A percentile compares a stretch with the other conserved stretches of the same genome.
phyloP scores from a whole-genome alignment of 2,888 invertebrate genomes.

The Crioceris asparagi region DNA sequence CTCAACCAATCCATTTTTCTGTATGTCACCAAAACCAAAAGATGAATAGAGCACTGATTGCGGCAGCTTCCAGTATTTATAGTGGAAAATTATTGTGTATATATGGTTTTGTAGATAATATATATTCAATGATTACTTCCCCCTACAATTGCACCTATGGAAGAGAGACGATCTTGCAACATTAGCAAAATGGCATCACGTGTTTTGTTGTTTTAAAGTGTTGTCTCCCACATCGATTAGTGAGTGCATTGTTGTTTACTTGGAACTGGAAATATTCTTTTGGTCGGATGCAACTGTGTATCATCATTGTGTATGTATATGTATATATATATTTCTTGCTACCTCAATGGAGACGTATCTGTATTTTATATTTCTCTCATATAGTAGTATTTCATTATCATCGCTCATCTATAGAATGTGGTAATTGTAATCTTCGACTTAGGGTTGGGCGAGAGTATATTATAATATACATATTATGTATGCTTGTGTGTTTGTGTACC shows the following conservation, averaged over 20 bases:
- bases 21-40: constrained; percentile 8
- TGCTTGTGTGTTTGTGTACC: too few species aligned
- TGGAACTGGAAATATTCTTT: background rate
- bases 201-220: too few species aligned
- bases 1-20: constrained; percentile 22
- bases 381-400: too few species aligned
- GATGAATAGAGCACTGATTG: constrained; percentile 14
- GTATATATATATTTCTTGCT: too few species aligned
- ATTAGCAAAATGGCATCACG: constrained; percentile 32
- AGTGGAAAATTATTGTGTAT: constrained; percentile 10
- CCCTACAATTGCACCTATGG: constrained; percentile 27
- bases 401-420: too few species aligned
- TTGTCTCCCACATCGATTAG: constrained; percentile 7
- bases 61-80: constrained; percentile 22
- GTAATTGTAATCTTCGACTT: too few species aligned
- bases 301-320: too few species aligned
- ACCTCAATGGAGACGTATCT: too few species aligned
- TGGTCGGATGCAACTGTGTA: constrained; percentile 1
- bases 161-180: constrained; percentile 32
- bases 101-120: too few species aligned
- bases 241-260: constrained; percentile 1
- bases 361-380: too few species aligned
- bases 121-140: constrained; percentile 23
- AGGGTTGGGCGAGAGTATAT: too few species aligned
- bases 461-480: too few species aligned